These are phyloP conservation scores for Nyctibius grandis DNA, from an alignment of 2,797 vertebrate species.

Conservation along the genomic window DNA sequence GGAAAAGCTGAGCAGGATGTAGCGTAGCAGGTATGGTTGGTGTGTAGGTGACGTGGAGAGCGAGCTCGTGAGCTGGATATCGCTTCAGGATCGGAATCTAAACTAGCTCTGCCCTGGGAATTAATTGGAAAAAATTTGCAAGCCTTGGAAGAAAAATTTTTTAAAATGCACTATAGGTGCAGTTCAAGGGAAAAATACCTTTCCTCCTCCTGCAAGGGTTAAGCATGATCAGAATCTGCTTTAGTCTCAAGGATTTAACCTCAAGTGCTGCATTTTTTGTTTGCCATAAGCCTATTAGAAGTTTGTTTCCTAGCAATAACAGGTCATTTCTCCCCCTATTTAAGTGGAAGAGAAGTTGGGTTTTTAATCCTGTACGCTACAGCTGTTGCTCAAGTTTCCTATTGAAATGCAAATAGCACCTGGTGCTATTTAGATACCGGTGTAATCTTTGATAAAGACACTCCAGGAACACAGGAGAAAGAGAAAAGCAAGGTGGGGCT, in stretches of 20 bases:
- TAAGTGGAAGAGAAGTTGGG: constrained; percentile 7
- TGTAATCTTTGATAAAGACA: constrained; percentile 31
- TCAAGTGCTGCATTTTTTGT: constrained; percentile 68
- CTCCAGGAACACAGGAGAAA: constrained; percentile 9
- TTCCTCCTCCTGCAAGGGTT: constrained; percentile 25
- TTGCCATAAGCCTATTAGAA: constrained; percentile 75
- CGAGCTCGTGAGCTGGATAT: not conserved
- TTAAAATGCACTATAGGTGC: not conserved
- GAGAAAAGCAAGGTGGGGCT: not conserved
- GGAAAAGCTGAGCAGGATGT: constrained; percentile 16
- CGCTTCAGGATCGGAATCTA: not conserved
- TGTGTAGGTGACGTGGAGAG: not conserved
- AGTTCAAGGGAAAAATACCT: constrained; percentile 3
- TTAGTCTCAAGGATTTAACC: constrained; percentile 69
- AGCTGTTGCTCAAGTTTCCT: constrained; percentile 50
- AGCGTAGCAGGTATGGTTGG: constrained; percentile 11
- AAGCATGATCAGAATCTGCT: constrained; percentile 57
- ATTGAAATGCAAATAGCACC: constrained; percentile 63
- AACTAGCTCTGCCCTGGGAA: not conserved
- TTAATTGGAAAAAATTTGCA: not conserved
- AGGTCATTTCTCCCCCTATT: constrained; percentile 4
- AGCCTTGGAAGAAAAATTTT: not conserved
- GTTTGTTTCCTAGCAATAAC: constrained; percentile 73
- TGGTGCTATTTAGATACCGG: constrained; percentile 25
- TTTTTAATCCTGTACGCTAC: constrained; percentile 21